Conservation (phyloP, 2,797 vertebrate species). For the Gobio occitaniae region DNA sequence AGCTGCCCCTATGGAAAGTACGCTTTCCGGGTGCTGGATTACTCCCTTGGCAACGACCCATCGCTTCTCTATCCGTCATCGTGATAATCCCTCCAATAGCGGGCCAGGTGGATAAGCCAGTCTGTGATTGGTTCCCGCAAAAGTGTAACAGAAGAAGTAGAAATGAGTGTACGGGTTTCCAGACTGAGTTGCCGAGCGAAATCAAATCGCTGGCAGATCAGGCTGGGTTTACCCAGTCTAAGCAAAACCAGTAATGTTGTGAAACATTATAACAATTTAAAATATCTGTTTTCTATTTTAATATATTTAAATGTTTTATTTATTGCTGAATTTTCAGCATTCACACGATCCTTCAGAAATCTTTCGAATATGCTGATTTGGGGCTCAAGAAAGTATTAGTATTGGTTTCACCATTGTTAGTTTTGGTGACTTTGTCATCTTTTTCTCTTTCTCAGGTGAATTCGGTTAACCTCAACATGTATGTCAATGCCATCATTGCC, state of each 20-base stretch:
- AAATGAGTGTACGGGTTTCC: too few relatives aligned
- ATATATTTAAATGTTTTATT: fast-evolving
- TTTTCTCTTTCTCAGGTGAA: conserved; percentile 69
- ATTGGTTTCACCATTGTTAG: not conserved
- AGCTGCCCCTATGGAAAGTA: too few relatives aligned
- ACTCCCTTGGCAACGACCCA: too few relatives aligned
- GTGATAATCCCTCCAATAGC: too few relatives aligned
- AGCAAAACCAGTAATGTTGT: not conserved
- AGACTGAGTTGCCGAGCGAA: too few relatives aligned
- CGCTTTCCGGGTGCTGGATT: too few relatives aligned
- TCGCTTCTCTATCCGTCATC: too few relatives aligned
- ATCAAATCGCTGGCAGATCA: too few relatives aligned
- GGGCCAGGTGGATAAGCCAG: too few relatives aligned
- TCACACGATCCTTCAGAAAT: not conserved
- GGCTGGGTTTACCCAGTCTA: too few relatives aligned
- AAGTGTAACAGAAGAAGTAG: too few relatives aligned
- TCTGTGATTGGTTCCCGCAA: too few relatives aligned
- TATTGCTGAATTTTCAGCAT: not conserved
- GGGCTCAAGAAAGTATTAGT: not conserved
- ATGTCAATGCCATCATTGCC: conserved; percentile 79
- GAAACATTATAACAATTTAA: not conserved
- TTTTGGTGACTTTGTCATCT: not conserved
- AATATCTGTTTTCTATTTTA: not conserved
- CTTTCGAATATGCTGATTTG: not conserved
- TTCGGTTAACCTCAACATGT: conserved; percentile 82